phyloP scores from a whole-genome alignment of 37 sponge, comb jelly and placozoan species.

The Dysidea cf. avara region DNA sequence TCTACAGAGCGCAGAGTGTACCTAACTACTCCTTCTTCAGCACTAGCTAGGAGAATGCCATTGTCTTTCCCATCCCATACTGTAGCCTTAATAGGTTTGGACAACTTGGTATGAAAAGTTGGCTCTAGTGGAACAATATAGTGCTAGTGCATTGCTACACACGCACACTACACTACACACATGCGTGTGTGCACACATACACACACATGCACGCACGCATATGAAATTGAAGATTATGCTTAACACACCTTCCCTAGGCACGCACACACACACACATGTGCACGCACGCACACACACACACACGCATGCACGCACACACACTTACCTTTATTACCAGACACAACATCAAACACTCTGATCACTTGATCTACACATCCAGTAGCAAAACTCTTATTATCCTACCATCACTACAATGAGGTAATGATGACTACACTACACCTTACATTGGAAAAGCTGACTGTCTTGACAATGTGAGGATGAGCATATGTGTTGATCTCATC shows the following conservation, averaged over 20 bases:
- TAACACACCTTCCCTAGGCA: no score
- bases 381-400: constrained; percentile 57
- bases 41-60: constrained; percentile 30
- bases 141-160: not conserved
- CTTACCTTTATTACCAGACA: not conserved
- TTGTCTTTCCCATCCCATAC: constrained; percentile 46
- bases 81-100: constrained; percentile 44
- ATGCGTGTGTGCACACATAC: not conserved
- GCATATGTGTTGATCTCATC: constrained; percentile 40
- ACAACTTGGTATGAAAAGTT: no score
- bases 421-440: not conserved
- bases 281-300: no score
- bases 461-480: constrained; percentile 88
- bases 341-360: constrained; percentile 55
- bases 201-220: constrained; percentile 13
- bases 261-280: no score
- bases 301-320: no score
- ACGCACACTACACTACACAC: no score
- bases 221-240: not conserved
- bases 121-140: not conserved
- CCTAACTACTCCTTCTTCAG: constrained; percentile 57
- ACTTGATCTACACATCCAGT: constrained; percentile 87
- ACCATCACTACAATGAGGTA: not conserved
- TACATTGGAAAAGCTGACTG: constrained; percentile 85
- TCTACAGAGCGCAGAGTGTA: not conserved